Conservation (phyloP, 2,113 vertebrate genomes). For the Pygoscelis adeliae region DNA sequence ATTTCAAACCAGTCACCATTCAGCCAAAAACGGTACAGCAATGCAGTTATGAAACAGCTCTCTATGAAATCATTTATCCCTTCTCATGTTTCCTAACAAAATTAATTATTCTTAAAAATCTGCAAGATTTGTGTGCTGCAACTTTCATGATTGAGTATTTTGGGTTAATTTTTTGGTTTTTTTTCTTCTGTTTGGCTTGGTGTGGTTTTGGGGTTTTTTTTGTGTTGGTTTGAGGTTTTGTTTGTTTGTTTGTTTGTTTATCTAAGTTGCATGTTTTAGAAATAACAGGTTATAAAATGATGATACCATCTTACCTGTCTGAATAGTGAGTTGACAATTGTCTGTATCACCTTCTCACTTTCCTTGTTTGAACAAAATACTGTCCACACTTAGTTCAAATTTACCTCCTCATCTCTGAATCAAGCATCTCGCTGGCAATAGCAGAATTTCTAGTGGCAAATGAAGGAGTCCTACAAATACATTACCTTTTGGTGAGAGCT, state of each 20-base stretch:
- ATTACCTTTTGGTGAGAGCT: neutral
- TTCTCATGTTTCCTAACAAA: neutral
- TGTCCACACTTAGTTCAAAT: neutral
- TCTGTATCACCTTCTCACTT: neutral
- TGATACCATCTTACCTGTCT: neutral
- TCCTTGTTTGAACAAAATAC: neutral
- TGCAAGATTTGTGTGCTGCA: neutral
- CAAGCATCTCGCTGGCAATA: neutral
- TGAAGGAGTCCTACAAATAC: neutral
- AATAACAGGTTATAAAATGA: neutral
- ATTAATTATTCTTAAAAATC: neutral
- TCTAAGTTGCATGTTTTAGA: neutral
- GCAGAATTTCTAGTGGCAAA: slow-evolving; percentile 5
- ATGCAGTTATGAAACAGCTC: neutral
- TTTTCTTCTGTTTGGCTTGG: neutral
- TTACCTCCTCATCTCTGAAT: neutral
- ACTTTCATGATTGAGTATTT: neutral
- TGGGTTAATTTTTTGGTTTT: neutral
- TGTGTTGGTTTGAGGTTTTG: neutral
- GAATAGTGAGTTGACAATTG: neutral
- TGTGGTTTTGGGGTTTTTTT: neutral
- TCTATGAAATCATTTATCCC: neutral
- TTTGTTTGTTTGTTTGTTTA: neutral
- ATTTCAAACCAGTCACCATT: neutral
- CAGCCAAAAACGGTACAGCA: neutral